A percentile compares a stretch with the other conserved stretches of the same genome.
Conservation (phyloP, 2,888 invertebrate genomes). For the Thera obeliscata region DNA sequence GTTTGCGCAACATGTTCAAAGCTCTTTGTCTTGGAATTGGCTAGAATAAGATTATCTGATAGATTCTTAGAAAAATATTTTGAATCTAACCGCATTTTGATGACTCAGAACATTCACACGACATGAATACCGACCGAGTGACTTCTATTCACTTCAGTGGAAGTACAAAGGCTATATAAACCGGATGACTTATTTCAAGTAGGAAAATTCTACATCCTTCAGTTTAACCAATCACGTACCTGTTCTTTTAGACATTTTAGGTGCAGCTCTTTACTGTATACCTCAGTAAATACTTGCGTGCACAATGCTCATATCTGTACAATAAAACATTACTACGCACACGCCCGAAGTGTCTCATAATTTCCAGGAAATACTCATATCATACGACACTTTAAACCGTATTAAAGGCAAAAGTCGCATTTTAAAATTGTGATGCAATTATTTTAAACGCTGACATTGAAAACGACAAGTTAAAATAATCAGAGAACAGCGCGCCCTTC, state of each 20-base stretch:
- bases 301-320: constrained; percentile 19
- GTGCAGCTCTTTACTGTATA: not conserved
- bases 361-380: constrained; percentile 81
- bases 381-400: constrained; percentile 73
- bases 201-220: not conserved
- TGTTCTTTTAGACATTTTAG: not conserved
- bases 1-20: constrained; percentile 27
- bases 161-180: not conserved
- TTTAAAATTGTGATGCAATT: constrained; percentile 84
- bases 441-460: constrained; percentile 85
- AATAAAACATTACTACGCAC: constrained; percentile 37
- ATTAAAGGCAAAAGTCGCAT: constrained; percentile 81
- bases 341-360: constrained; percentile 60
- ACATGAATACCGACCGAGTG: constrained; percentile 6
- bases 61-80: constrained; percentile 32
- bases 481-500: constrained; percentile 82
- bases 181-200: not conserved
- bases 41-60: constrained; percentile 29
- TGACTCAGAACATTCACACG: constrained; percentile 31
- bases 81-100: constrained; percentile 33
- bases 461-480: constrained; percentile 84
- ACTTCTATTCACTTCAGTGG: constrained; percentile 21
- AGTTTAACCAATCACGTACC: not conserved
- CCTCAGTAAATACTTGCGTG: constrained; percentile 2
- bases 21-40: constrained; percentile 31